Base-by-base conservation (phyloP, 2,797 vertebrate genomes). In the Enteromius treurensis region DNA sequence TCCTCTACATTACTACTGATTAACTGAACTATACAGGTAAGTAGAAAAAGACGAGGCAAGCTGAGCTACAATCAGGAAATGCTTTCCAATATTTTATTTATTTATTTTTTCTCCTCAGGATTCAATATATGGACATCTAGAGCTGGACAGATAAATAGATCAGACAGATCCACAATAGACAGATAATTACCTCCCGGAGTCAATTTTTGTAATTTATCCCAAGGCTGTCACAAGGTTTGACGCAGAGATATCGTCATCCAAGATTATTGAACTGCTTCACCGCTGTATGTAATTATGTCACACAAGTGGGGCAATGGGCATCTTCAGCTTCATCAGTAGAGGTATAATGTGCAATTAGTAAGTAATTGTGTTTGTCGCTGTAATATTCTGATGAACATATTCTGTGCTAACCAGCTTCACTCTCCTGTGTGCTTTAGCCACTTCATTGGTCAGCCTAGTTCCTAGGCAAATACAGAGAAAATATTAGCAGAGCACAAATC, bases 301-400 rank as follows among this genome's bases (percentile, higher is more conserved):
- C 60, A 68, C 9, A 67, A 60, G 29, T 58, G n/a, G 11, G 42
- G 55, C 75, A 76, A 84, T 75, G 64, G 34, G 51, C 49, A 77
- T 77, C 76, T 73, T 32, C 2, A 51, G 58, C 26, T 84, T 42
- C 42, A 86, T 85, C 62, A 42, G 60, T 7, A 58, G 74, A 77
- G 64, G 74, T 77, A 53, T 83, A 55, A 77, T 37, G 64, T 77
- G 47, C 37, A 76, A 76, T 83, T 83, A 82, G 17, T 69, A 58
- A 23, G 37, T 47, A 45, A 83, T 77, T 55, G 32, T 64, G 55
- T 79, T 81, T 84, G 65, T 42, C 34, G 29, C 55, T 29, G 26
- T 62, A 81, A 70, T 71, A 21, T 73, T 85, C 49, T 87, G 75
- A 77, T 49, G n/a, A 40, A 64, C 84, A 34, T 74, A 62, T 29